Evolutionary conservation across 1,140 invertebrate genomes (phyloP).

Genomic region (Drosophila funebris): DNA sequence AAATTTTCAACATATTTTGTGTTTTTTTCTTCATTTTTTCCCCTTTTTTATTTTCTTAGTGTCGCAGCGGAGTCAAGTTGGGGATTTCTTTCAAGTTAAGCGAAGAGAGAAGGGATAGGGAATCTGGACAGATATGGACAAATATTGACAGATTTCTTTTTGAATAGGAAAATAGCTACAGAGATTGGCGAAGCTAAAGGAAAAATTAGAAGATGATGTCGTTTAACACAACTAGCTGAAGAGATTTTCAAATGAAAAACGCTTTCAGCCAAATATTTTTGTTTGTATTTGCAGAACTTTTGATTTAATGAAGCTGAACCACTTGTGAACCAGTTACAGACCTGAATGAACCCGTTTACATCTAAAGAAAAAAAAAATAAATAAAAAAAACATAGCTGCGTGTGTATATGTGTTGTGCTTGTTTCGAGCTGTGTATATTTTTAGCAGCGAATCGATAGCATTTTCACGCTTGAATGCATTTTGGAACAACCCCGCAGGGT

Average conservation of each 20-base stretch:
- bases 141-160: not conserved
- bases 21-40: not conserved
- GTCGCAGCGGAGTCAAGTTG: slow-evolving; percentile 11
- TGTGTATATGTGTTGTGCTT: slow-evolving; percentile 9
- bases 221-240: too few species aligned
- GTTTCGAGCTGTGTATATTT: slow-evolving; percentile 36
- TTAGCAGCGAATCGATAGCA: slow-evolving; percentile 72
- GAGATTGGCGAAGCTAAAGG: too few species aligned
- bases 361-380: too few species aligned
- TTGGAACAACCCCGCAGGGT: slow-evolving; percentile 33
- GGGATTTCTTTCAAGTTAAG: not conserved
- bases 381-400: not conserved
- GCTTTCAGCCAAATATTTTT: too few species aligned
- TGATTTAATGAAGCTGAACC: not conserved
- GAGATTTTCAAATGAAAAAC: too few species aligned
- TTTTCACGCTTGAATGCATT: slow-evolving; percentile 78
- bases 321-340: not conserved
- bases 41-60: not conserved
- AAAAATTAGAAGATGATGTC: too few species aligned
- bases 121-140: not conserved
- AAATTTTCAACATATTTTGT: not conserved
- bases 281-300: not conserved
- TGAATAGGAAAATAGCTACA: not conserved
- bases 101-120: not conserved
- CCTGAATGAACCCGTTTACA: not conserved